Evolutionary conservation across 2,113 vertebrate species (phyloP).

Genomic region (Sinosuthora webbiana): DNA sequence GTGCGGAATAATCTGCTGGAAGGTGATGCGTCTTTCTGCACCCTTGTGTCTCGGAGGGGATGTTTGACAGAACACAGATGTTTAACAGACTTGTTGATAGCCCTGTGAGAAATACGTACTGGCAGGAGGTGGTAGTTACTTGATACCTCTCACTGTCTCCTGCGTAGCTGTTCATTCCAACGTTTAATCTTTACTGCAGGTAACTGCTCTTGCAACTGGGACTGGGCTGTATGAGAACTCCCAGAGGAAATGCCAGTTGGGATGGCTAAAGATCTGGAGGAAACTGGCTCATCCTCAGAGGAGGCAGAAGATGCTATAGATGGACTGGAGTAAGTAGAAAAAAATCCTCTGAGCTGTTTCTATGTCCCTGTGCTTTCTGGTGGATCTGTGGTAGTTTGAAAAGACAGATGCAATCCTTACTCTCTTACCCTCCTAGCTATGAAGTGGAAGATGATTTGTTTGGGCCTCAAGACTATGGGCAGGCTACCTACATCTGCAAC

Average conservation of each 20-base stretch:
- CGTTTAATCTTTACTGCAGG: slow-evolving; percentile 28
- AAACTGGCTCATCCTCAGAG: slow-evolving; percentile 80
- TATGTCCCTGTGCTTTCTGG: neutral
- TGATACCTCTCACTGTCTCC: neutral
- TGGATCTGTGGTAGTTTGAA: neutral
- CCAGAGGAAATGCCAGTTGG: slow-evolving; percentile 83
- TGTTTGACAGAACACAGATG: no score
- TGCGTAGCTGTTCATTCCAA: rapidly evolving
- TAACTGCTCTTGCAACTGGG: slow-evolving; percentile 40
- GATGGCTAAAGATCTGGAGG: slow-evolving; percentile 81
- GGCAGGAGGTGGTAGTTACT: neutral
- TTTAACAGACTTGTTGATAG: neutral
- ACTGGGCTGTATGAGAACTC: slow-evolving; percentile 67
- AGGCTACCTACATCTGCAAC: neutral
- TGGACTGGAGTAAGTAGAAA: slow-evolving; percentile 70
- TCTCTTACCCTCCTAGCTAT: rapidly evolving
- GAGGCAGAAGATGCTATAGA: slow-evolving; percentile 51
- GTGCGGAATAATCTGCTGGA: neutral
- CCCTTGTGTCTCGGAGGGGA: neutral
- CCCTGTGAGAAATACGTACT: neutral
- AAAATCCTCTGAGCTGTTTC: neutral
- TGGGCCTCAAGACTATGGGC: neutral
- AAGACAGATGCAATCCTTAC: neutral
- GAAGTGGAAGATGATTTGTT: neutral
- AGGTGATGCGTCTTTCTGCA: neutral